These are phyloP conservation scores for Spisula subtruncata DNA, from an alignment of 2,888 invertebrate species.

Conservation along the genomic window DNA sequence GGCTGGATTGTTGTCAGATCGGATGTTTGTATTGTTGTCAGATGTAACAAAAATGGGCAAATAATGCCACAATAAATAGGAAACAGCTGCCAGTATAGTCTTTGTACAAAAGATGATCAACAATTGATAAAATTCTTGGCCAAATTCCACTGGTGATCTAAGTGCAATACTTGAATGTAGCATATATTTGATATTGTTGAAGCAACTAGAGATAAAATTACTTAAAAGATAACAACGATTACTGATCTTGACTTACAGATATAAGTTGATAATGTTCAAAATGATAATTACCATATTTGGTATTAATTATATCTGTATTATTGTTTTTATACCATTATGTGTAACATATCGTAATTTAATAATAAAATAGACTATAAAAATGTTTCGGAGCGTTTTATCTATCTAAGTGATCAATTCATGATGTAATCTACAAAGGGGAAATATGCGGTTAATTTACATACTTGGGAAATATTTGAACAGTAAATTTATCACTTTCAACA, in stretches of 20 bases:
- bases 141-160: neutral
- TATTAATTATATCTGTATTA: neutral
- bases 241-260: neutral
- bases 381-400: neutral
- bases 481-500: conserved; percentile 15
- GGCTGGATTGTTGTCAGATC: neutral
- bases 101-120: neutral
- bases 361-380: neutral
- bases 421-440: neutral
- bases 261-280: neutral
- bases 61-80: neutral
- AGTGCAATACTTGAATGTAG: neutral
- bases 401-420: neutral
- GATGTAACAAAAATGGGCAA: neutral
- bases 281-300: neutral
- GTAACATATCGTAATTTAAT: neutral
- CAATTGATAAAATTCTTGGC: conserved; percentile 13
- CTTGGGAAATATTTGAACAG: neutral
- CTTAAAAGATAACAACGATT: neutral
- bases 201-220: neutral
- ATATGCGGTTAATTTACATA: neutral
- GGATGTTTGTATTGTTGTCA: neutral
- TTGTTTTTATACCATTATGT: neutral
- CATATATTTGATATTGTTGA: neutral
- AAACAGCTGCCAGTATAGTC: neutral